A percentile compares a stretch with the other conserved stretches of the same genome.
Conservation (phyloP, 2,888 invertebrate genomes). For the Cylloceria caligata region DNA sequence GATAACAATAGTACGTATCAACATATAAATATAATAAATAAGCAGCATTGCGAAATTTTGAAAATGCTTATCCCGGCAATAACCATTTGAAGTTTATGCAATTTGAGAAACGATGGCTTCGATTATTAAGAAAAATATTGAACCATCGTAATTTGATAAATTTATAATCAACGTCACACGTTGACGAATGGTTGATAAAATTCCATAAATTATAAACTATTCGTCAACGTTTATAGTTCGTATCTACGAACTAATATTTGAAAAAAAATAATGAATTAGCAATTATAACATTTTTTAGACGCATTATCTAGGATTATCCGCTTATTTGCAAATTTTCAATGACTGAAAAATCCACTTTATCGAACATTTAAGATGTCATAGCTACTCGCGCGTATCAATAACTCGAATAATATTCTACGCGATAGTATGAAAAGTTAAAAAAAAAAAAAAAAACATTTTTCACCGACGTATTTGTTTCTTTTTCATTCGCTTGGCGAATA, state of each 20-base stretch:
- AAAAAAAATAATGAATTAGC: too few species aligned
- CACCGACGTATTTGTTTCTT: constrained; percentile 51
- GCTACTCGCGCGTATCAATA: constrained; percentile 6
- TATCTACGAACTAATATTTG: too few species aligned
- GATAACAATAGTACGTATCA: too few species aligned
- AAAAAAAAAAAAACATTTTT: constrained; percentile 31
- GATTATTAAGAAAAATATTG: not conserved
- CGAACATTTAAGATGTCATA: constrained; percentile 12
- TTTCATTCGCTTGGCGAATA: constrained; percentile 59
- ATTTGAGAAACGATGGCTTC: too few species aligned
- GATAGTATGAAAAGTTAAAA: constrained; percentile 35
- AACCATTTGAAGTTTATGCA: too few species aligned
- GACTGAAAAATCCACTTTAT: constrained; percentile 26
- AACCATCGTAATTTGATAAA: not conserved
- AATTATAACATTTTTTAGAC: not conserved
- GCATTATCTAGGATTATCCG: not conserved
- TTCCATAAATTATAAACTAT: too few species aligned
- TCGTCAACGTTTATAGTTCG: too few species aligned
- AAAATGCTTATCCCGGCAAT: too few species aligned
- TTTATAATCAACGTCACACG: not conserved
- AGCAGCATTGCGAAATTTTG: too few species aligned
- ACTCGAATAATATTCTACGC: constrained; percentile 10
- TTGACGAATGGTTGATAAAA: too few species aligned
- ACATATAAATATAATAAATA: too few species aligned
- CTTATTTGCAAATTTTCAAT: constrained; percentile 36